A percentile compares a stretch with the other conserved stretches of the same genome.
phyloP scores from a whole-genome alignment of 2,888 invertebrate genomes.

The Cephonodes hylas region DNA sequence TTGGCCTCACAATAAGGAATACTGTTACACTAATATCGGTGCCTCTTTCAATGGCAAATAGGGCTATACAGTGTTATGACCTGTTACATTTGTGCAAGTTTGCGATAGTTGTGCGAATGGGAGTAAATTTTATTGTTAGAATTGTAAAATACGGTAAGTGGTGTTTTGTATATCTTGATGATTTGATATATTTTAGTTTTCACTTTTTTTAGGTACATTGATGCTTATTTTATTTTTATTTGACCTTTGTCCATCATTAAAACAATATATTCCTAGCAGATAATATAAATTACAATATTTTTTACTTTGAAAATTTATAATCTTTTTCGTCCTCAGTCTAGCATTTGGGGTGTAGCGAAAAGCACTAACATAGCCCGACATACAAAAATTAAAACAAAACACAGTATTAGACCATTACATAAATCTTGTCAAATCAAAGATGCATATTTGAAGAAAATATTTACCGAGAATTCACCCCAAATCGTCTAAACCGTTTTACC shows the following conservation, averaged over 20 bases:
- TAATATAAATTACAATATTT: too few relatives aligned
- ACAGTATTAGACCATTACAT: too few relatives aligned
- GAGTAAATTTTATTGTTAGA: background rate
- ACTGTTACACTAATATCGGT: background rate
- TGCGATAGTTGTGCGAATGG: background rate
- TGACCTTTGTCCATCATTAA: too few relatives aligned
- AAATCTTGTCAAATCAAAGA: background rate
- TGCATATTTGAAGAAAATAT: background rate
- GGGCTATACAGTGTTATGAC: background rate
- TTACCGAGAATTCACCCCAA: background rate
- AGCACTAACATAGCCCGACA: too few relatives aligned
- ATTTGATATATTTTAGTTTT: too few relatives aligned
- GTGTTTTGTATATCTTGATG: too few relatives aligned
- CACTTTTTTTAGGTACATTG: too few relatives aligned
- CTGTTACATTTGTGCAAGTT: background rate
- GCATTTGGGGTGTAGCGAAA: too few relatives aligned
- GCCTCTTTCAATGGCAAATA: background rate
- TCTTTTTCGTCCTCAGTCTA: too few relatives aligned
- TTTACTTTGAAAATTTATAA: too few relatives aligned
- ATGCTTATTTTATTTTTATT: too few relatives aligned
- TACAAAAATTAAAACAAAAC: background rate
- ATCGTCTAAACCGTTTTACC: background rate
- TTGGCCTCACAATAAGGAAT: conserved; percentile 1
- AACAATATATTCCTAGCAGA: too few relatives aligned
- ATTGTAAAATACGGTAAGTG: background rate